Evolutionary conservation across 1,140 invertebrate species (phyloP).

Genomic region (Neuroterus valhalla): DNA sequence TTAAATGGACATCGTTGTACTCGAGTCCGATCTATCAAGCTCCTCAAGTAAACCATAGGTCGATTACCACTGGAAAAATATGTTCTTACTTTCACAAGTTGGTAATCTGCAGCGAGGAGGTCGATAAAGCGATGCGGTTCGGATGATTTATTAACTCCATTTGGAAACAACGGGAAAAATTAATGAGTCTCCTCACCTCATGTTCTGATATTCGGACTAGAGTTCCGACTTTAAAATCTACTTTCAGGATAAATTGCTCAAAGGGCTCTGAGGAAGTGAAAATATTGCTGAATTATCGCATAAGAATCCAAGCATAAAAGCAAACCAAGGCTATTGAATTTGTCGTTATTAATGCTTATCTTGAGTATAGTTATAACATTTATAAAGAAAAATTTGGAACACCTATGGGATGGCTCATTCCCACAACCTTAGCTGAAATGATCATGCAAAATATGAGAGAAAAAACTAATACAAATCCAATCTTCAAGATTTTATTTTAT

Average conservation of each 20-base stretch:
- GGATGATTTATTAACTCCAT: conserved; percentile 40
- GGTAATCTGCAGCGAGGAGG: conserved; percentile 38
- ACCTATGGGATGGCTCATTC: too few relatives aligned
- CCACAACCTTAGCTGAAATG: too few relatives aligned
- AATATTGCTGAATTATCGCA: background rate
- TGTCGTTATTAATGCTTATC: too few relatives aligned
- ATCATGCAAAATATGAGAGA: too few relatives aligned
- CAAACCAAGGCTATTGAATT: background rate
- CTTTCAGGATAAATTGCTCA: conserved; percentile 6
- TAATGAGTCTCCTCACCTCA: background rate
- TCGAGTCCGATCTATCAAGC: conserved; percentile 42
- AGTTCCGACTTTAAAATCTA: conserved; percentile 19
- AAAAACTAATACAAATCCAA: too few relatives aligned
- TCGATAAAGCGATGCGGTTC: conserved; percentile 32
- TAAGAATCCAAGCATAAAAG: background rate
- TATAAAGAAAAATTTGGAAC: too few relatives aligned
- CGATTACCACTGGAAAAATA: conserved; percentile 40
- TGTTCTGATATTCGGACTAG: background rate
- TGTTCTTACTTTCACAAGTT: conserved; percentile 33
- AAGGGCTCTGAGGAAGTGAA: background rate
- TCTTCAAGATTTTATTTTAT: too few relatives aligned
- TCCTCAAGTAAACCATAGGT: conserved; percentile 13
- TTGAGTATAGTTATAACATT: too few relatives aligned
- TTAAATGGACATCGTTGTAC: conserved; percentile 35
- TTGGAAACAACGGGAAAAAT: conserved; percentile 8